Evolutionary conservation across 2,888 invertebrate species (phyloP).

Genomic region (Acronicta psi): DNA sequence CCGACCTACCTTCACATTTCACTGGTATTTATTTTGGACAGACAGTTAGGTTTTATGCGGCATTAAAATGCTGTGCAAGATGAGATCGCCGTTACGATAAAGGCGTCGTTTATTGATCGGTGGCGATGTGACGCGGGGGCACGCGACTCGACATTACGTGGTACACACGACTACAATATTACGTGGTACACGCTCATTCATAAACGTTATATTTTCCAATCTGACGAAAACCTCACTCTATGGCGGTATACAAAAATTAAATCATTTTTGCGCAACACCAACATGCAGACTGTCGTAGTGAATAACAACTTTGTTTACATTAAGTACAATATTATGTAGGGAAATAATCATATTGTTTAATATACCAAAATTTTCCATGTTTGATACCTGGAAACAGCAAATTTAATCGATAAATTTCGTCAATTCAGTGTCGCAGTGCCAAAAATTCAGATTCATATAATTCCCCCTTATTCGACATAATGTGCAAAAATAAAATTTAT

Average conservation of each 20-base stretch:
- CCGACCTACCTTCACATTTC: constrained; percentile 87
- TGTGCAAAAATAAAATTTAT: not conserved
- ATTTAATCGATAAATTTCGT: constrained; percentile 22
- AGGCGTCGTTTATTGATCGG: constrained; percentile 60
- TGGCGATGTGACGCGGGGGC: constrained; percentile 56
- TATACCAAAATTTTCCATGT: constrained; percentile 34
- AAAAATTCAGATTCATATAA: constrained; percentile 25
- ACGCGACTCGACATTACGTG: constrained; percentile 35
- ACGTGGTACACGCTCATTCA: constrained; percentile 50
- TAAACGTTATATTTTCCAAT: constrained; percentile 52
- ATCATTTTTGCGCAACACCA: not conserved
- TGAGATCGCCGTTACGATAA: constrained; percentile 76
- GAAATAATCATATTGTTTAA: constrained; percentile 2
- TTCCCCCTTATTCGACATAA: constrained; percentile 14
- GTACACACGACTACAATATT: constrained; percentile 22
- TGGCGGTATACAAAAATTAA: constrained; percentile 4
- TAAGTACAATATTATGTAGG: constrained; percentile 2
- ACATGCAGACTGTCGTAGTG: not conserved
- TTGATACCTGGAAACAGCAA: constrained; percentile 13
- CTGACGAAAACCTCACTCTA: constrained; percentile 18
- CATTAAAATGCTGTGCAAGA: constrained; percentile 82
- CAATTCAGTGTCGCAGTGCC: not conserved
- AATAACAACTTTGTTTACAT: constrained; percentile 2
- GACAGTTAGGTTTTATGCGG: constrained; percentile 84
- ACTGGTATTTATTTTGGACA: constrained; percentile 79